A percentile compares a stretch with the other conserved stretches of the same genome.
Evolutionary conservation across 2,797 vertebrate species (phyloP).

Genomic region (Pteronotus mesoamericanus): DNA sequence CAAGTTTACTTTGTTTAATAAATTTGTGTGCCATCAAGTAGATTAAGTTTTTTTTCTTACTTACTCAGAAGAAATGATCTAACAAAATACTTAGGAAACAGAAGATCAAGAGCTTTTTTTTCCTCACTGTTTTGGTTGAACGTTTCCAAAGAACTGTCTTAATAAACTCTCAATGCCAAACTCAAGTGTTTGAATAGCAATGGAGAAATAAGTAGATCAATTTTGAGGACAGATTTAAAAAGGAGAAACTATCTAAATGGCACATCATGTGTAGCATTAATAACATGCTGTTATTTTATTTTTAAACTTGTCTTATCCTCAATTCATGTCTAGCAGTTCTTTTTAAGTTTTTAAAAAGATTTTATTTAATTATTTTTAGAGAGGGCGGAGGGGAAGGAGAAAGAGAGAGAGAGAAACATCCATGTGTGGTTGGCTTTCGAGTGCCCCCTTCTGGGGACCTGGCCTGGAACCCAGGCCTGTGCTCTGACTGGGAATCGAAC

Average conservation of each 20-base stretch:
- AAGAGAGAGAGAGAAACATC: no score
- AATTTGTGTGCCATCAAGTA: neutral
- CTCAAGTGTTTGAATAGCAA: neutral
- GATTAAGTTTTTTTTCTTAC: neutral
- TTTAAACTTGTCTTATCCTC: neutral
- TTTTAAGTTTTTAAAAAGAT: no score
- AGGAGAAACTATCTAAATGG: neutral
- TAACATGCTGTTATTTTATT: neutral
- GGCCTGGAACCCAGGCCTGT: no score
- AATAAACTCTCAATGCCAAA: neutral
- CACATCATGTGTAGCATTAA: neutral
- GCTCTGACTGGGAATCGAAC: no score
- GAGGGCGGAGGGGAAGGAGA: no score
- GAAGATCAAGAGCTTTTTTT: neutral
- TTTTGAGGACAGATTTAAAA: neutral
- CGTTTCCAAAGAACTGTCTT: neutral
- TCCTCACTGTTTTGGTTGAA: neutral
- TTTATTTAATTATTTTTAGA: no score
- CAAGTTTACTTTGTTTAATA: neutral
- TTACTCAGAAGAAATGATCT: neutral
- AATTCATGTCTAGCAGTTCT: neutral
- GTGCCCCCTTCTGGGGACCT: no score
- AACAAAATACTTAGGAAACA: neutral
- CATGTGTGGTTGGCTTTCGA: no score
- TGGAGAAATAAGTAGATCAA: neutral